These are phyloP conservation scores for Flexamia atlantica DNA, from an alignment of 2,888 invertebrate genomes.

Conservation along the genomic window DNA sequence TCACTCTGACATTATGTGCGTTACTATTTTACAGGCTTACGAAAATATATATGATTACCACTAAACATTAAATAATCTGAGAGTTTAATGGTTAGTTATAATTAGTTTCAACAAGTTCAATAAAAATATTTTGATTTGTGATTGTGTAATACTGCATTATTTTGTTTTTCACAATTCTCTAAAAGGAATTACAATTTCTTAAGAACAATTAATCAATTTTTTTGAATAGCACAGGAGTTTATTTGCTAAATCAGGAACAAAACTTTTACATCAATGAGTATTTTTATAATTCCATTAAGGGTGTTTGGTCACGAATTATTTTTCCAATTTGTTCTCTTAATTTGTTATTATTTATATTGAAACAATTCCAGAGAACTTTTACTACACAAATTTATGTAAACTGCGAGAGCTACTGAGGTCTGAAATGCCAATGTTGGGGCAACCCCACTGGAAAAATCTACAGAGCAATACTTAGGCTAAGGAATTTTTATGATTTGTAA, in stretches of 20 bases:
- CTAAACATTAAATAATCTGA: slow-evolving; percentile 14
- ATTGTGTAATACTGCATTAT: slow-evolving; percentile 34
- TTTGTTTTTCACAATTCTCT: not conserved
- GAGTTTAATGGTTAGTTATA: slow-evolving; percentile 11
- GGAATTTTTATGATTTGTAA: too few relatives aligned
- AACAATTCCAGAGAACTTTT: too few relatives aligned
- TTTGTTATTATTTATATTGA: too few relatives aligned
- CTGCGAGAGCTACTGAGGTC: too few relatives aligned
- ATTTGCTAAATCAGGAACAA: slow-evolving; percentile 43
- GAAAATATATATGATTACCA: slow-evolving; percentile 40
- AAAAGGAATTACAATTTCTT: not conserved
- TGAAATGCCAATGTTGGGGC: too few relatives aligned
- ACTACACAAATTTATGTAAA: too few relatives aligned
- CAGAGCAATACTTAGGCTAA: too few relatives aligned
- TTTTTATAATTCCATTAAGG: too few relatives aligned
- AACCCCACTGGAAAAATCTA: too few relatives aligned
- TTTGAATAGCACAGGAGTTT: not conserved
- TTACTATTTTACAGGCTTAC: slow-evolving; percentile 30
- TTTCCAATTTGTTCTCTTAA: too few relatives aligned
- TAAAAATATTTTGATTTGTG: slow-evolving; percentile 43
- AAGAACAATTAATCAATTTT: not conserved
- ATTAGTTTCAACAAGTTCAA: slow-evolving; percentile 25
- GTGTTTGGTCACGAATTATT: too few relatives aligned
- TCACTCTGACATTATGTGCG: slow-evolving; percentile 20
- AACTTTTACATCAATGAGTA: too few relatives aligned